Conservation (phyloP, 2,797 vertebrate species). For the Crax fasciolata region DNA sequence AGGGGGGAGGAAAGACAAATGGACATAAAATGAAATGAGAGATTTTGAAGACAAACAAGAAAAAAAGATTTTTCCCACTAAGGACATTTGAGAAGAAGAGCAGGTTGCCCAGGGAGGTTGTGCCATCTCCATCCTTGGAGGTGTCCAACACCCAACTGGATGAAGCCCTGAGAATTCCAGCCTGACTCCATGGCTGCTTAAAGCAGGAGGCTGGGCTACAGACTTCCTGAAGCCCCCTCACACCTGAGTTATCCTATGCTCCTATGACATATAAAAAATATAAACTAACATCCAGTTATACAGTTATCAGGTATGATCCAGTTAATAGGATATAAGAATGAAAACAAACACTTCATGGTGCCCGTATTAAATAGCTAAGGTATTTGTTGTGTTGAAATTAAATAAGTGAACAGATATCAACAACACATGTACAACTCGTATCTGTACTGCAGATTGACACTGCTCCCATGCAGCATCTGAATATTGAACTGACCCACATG, state of each 20-base stretch:
- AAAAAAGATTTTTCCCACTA: neutral
- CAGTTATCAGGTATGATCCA: neutral
- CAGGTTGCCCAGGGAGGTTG: neutral
- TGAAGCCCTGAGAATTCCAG: neutral
- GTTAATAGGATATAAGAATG: neutral
- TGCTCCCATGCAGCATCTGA: neutral
- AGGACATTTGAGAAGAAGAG: neutral
- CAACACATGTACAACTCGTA: neutral
- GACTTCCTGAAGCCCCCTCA: neutral
- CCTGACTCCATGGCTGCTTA: neutral
- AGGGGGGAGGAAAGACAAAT: neutral
- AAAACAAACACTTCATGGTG: neutral
- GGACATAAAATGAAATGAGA: neutral
- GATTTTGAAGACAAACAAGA: neutral
- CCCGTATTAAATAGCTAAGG: neutral
- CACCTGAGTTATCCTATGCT: neutral
- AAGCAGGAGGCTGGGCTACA: neutral
- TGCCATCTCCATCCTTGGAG: neutral
- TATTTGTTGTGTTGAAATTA: neutral
- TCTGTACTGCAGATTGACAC: neutral
- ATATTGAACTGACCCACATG: neutral
- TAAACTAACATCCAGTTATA: neutral
- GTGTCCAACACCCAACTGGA: neutral
- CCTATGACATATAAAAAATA: neutral
- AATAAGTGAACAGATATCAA: neutral